Evolutionary conservation across 2,113 vertebrate species (phyloP), one percentile per base, ranked within the genome.

Genomic region (Rhinolophus ferrumequinum): DNA sequence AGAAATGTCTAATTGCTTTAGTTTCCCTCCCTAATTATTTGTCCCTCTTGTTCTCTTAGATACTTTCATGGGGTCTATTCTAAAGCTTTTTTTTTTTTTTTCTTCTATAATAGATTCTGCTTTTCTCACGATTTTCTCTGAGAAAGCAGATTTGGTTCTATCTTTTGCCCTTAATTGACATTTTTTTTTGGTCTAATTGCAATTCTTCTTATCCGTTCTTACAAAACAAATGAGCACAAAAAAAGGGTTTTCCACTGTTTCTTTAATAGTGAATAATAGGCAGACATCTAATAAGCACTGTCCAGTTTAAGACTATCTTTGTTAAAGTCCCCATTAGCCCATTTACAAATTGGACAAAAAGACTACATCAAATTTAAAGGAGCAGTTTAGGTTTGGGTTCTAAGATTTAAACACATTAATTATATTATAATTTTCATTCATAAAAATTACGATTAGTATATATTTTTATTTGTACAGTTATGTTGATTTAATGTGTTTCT

Each of bases 21-120:
- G 19, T 62, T 92, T 97, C 89, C 54, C 26, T 96, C 14, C 69
- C 28, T 97, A 66, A 96, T 98, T 97, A 81, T 85, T 96, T 84
- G 98, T 97, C 91, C 12, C 6, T 77, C 69, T 97, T 97, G 6
- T 96, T 96, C 80, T 85, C 54, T 89, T 73, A 97, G 69, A 96
- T 95, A 88, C 18, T 82, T 70, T 84, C 76, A 92, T 93, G 30
- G 62, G 79, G 96, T 98, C 91, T 92, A 96, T 97, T 97, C 72
- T 88, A 87, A 96, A 96, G 38, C 64, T 96, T 97, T 98, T 44
- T 44, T 5, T 44, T 5, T 44, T 44, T 44, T 44, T 44, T 44
- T 44, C 98, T 97, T 64, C 94, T 84, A 79, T 95, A 95, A 98
- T 97, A 98, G 84, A 94, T 95, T 97, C 28, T 96, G 93, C 7